phyloP scores from a whole-genome alignment of 2,113 vertebrate genomes.

The Paradoxurus hermaphroditus region DNA sequence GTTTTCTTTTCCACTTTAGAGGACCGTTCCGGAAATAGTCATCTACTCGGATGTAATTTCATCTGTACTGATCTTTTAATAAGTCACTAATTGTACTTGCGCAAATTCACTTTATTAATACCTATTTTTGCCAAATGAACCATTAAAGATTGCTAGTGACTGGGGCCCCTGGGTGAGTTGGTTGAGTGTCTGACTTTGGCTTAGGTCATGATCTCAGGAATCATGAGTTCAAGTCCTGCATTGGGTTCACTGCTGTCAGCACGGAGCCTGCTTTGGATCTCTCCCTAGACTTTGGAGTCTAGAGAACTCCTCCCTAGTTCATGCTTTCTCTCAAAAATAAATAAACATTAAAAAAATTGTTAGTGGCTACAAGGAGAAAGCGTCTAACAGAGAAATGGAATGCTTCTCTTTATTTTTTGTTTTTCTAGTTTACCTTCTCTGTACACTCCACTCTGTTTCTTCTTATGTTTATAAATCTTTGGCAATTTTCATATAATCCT shows the following conservation, averaged over 20 bases:
- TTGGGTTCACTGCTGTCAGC: too few relatives aligned
- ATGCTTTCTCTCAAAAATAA: too few relatives aligned
- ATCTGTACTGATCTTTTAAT: not conserved
- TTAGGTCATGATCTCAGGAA: too few relatives aligned
- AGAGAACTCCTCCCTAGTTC: too few relatives aligned
- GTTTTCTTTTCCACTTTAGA: not conserved
- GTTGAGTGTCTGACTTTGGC: too few relatives aligned
- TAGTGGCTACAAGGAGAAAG: not conserved
- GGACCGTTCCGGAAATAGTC: not conserved
- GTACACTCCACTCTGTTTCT: not conserved
- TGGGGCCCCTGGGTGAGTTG: too few relatives aligned
- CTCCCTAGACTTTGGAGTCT: too few relatives aligned
- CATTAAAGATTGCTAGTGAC: not conserved
- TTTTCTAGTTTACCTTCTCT: not conserved
- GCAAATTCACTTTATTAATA: not conserved
- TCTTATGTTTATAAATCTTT: not conserved
- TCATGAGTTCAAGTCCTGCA: too few relatives aligned
- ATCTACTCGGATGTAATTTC: not conserved
- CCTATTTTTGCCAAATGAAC: not conserved
- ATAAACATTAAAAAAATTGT: not conserved
- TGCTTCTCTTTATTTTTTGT: not conserved
- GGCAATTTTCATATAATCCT: not conserved
- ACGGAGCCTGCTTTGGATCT: too few relatives aligned
- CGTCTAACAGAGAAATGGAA: not conserved
- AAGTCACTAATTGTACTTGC: constrained; percentile 4